Percentiles rank a stretch among this genome's conserved stretches.
Evolutionary conservation across 2,113 vertebrate genomes (phyloP).

Genomic region (Chlorocebus sabaeus): DNA sequence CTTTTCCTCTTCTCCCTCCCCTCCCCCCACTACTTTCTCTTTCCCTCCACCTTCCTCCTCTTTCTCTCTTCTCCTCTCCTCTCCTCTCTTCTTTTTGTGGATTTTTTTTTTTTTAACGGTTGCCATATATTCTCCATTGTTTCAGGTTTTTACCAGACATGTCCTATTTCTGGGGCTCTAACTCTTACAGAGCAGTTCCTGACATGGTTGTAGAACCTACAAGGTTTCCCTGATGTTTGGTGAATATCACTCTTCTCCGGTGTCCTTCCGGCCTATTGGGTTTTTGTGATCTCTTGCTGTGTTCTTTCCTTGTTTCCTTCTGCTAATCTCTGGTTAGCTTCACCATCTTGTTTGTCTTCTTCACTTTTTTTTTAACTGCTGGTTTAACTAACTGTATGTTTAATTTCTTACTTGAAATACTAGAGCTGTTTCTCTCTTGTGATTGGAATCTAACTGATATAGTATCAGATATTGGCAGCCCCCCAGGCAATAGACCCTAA

Average conservation of each 20-base stretch:
- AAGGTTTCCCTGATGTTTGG: background rate
- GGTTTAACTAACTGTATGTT: background rate
- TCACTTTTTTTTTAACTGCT: background rate
- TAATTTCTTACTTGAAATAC: background rate
- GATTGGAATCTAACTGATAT: background rate
- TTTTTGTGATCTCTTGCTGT: background rate
- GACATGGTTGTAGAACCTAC: background rate
- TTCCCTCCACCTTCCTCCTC: rapidly evolving
- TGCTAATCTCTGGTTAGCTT: background rate
- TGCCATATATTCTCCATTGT: background rate
- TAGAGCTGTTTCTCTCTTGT: background rate
- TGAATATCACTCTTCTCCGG: background rate
- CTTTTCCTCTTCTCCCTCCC: rapidly evolving
- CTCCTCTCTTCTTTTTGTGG: background rate
- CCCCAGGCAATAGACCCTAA: background rate
- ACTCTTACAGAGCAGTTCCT: background rate
- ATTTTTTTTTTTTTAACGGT: background rate
- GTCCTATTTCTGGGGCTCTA: background rate
- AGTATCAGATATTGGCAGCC: background rate
- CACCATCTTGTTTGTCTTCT: background rate
- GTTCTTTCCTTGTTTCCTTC: background rate
- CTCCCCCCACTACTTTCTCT: background rate
- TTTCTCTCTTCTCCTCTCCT: background rate
- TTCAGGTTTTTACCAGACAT: background rate
- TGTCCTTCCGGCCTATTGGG: background rate